These are phyloP conservation scores for Neogale vison DNA, from an alignment of 2,113 vertebrate species.

Conservation along the genomic window DNA sequence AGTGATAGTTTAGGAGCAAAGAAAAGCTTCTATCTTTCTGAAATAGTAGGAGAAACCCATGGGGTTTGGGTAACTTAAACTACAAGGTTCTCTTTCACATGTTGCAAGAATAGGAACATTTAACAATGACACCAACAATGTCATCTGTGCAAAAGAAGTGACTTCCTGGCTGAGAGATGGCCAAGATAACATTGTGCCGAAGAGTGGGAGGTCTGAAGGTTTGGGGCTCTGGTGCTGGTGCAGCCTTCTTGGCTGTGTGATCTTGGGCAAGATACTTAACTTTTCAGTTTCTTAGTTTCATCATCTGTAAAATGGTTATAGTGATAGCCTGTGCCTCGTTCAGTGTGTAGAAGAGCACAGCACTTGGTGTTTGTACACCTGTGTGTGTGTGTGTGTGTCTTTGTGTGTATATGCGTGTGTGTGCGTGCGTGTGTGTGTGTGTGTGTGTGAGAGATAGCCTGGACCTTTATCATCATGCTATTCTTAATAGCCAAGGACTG, in stretches of 20 bases:
- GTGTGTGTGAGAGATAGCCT: neutral
- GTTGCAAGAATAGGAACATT: neutral
- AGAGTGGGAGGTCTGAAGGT: neutral
- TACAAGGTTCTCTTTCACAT: neutral
- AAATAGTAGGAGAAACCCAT: constrained; percentile 12
- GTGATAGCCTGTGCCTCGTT: neutral
- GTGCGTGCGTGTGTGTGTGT: neutral
- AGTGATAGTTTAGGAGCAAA: constrained; percentile 9
- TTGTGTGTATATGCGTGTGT: neutral
- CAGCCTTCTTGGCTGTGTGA: neutral
- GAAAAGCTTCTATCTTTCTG: constrained; percentile 33
- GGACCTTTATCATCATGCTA: neutral
- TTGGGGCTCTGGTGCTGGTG: neutral
- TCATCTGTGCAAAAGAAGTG: neutral
- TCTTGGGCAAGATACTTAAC: neutral
- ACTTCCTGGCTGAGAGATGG: neutral
- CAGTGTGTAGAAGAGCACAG: neutral
- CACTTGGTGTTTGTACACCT: neutral
- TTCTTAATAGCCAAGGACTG: neutral
- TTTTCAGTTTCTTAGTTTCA: neutral
- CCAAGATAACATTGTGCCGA: neutral
- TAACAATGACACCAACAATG: neutral
- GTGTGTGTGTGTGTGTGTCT: neutral
- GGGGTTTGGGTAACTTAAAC: constrained; percentile 25
- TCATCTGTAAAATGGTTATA: neutral